phyloP scores from a whole-genome alignment of 64 coral and sea anemone genomes.

The Porites australiensis region DNA sequence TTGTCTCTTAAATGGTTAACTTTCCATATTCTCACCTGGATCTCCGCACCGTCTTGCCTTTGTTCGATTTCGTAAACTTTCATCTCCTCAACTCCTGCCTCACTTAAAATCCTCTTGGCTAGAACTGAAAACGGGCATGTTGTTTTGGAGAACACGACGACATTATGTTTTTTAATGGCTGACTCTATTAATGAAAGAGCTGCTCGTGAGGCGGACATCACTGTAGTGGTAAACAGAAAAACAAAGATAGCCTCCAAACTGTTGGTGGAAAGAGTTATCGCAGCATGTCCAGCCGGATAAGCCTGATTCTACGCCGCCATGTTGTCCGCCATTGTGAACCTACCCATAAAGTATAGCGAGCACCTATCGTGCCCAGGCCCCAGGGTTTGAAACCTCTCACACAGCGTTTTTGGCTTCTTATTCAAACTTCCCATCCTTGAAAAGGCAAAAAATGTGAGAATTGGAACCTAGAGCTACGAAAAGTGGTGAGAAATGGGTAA shows the following conservation, averaged over 20 bases:
- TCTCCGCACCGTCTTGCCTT: slow-evolving; percentile 61
- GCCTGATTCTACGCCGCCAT: not conserved
- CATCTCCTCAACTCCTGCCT: slow-evolving; percentile 81
- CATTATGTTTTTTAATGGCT: slow-evolving; percentile 62
- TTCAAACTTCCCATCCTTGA: too few species aligned
- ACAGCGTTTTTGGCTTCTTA: too few species aligned
- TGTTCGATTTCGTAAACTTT: slow-evolving; percentile 89
- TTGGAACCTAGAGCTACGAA: too few species aligned
- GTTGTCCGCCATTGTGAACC: not conserved
- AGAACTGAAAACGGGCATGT: slow-evolving; percentile 88
- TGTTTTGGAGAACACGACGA: slow-evolving; percentile 89
- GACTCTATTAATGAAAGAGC: slow-evolving; percentile 61
- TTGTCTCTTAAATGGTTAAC: too few species aligned
- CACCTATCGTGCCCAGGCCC: not conserved
- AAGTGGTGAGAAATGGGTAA: too few species aligned
- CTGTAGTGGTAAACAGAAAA: not conserved
- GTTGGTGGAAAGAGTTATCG: too few species aligned
- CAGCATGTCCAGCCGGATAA: too few species aligned
- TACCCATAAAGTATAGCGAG: not conserved
- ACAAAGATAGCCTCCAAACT: too few species aligned
- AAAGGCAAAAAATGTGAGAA: too few species aligned
- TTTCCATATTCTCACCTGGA: slow-evolving; percentile 60
- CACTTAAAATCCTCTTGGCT: slow-evolving; percentile 77
- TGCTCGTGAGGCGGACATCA: slow-evolving; percentile 16
- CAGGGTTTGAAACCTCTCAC: not conserved